phyloP scores from a whole-genome alignment of 1,140 invertebrate species.

The Formica selysi region DNA sequence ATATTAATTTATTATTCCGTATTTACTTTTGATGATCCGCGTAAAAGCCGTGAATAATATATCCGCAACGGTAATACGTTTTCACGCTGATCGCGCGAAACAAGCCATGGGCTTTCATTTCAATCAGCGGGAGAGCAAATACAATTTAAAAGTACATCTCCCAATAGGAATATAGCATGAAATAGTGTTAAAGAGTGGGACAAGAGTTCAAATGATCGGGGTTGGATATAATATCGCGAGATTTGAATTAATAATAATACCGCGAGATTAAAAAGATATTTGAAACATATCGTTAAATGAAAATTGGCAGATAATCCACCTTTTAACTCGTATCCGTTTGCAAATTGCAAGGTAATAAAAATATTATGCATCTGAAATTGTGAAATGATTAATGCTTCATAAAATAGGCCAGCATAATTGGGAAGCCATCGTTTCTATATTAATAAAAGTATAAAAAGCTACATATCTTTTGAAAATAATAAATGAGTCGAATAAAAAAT shows the following conservation, averaged over 20 bases:
- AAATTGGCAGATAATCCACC: not conserved
- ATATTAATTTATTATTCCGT: slow-evolving; percentile 48
- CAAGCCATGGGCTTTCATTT: slow-evolving; percentile 27
- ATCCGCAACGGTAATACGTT: slow-evolving; percentile 32
- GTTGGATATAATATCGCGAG: slow-evolving; percentile 15
- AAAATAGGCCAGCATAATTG: not conserved
- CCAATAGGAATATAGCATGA: slow-evolving; percentile 14
- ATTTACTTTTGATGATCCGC: slow-evolving; percentile 25
- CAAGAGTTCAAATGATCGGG: slow-evolving; percentile 32
- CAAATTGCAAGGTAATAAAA: not conserved
- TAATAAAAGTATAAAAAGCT: not conserved
- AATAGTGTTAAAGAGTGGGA: slow-evolving; percentile 25
- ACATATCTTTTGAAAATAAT: not conserved
- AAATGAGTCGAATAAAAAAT: not conserved
- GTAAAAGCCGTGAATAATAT: slow-evolving; percentile 39
- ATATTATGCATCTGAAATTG: not conserved
- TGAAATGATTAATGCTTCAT: not conserved
- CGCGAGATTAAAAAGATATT: not conserved
- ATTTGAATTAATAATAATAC: not conserved
- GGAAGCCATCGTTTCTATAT: not conserved
- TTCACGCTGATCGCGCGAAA: slow-evolving; percentile 15
- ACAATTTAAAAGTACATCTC: slow-evolving; percentile 42
- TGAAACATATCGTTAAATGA: slow-evolving; percentile 13
- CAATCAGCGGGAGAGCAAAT: slow-evolving; percentile 36
- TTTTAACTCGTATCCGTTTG: not conserved